Conservation (phyloP, 2,888 invertebrate species). For the Chymomyza amoena region DNA sequence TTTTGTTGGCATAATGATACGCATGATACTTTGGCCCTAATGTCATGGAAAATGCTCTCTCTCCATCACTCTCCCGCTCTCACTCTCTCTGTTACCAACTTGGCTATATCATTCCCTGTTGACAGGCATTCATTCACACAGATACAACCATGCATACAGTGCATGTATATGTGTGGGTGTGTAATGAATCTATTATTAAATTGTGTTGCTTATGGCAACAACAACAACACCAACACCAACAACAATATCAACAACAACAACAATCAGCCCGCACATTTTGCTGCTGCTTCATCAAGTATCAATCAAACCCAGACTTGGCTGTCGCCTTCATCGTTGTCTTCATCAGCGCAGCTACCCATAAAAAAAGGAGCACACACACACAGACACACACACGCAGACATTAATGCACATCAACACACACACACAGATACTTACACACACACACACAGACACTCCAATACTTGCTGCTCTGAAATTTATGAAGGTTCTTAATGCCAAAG, state of each 20-base stretch:
- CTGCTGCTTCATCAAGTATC: slow-evolving; percentile 54
- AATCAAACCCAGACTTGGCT: slow-evolving; percentile 60
- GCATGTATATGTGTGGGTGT: slow-evolving; percentile 20
- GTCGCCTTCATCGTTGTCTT: slow-evolving; percentile 8
- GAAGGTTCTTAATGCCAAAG: slow-evolving; percentile 65
- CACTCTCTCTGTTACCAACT: background rate
- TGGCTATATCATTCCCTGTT: slow-evolving; percentile 20
- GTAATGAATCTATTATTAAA: slow-evolving; percentile 71
- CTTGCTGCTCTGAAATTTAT: slow-evolving; percentile 57
- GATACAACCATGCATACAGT: background rate
- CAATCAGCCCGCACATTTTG: slow-evolving; percentile 42
- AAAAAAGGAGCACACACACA: background rate
- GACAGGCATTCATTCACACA: slow-evolving; percentile 22
- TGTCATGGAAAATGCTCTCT: slow-evolving; percentile 35
- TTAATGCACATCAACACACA: background rate
- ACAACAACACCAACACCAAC: slow-evolving; percentile 39
- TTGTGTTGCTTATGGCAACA: slow-evolving; percentile 62
- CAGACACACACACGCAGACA: background rate
- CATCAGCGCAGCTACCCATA: slow-evolving; percentile 1
- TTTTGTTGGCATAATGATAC: slow-evolving; percentile 60
- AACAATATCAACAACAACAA: slow-evolving; percentile 19
- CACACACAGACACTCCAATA: background rate
- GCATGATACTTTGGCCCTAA: slow-evolving; percentile 32
- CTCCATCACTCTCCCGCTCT: slow-evolving; percentile 21
- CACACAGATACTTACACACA: background rate